Percentiles rank a stretch among this genome's conserved stretches.
Conservation (phyloP, 2,113 vertebrate species). For the Hydrolagus affinis region DNA sequence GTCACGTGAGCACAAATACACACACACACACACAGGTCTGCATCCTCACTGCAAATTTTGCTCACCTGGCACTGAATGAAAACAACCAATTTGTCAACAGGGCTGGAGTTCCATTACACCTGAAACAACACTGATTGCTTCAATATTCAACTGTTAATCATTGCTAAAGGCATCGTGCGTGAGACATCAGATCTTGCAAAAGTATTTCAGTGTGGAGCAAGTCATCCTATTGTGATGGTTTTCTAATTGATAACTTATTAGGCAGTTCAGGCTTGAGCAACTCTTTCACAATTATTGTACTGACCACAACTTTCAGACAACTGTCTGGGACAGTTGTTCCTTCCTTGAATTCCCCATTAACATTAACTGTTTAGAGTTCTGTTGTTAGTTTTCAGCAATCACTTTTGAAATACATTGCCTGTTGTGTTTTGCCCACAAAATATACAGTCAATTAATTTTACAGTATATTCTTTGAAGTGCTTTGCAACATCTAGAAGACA, state of each 20-base stretch:
- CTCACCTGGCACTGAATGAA: not conserved
- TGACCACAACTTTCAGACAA: not conserved
- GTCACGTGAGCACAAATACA: not conserved
- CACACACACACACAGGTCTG: no score
- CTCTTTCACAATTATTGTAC: not conserved
- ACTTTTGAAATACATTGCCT: no score
- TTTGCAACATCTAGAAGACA: no score
- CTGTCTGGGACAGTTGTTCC: no score
- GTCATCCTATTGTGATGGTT: not conserved
- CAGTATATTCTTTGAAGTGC: no score
- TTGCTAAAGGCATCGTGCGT: not conserved
- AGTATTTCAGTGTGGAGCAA: not conserved
- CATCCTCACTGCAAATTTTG: not conserved
- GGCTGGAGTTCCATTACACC: not conserved
- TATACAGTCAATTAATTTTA: no score
- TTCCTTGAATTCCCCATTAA: not conserved
- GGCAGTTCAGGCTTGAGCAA: not conserved
- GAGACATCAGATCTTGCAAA: not conserved
- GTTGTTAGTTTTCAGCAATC: no score
- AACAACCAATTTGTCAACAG: not conserved
- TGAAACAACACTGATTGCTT: not conserved
- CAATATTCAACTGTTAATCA: not conserved
- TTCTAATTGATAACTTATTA: slow-evolving; percentile 19
- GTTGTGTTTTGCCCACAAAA: no score
- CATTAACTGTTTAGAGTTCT: not conserved